Conservation (phyloP, 2,113 vertebrate genomes). For the Irena cyanogastra region DNA sequence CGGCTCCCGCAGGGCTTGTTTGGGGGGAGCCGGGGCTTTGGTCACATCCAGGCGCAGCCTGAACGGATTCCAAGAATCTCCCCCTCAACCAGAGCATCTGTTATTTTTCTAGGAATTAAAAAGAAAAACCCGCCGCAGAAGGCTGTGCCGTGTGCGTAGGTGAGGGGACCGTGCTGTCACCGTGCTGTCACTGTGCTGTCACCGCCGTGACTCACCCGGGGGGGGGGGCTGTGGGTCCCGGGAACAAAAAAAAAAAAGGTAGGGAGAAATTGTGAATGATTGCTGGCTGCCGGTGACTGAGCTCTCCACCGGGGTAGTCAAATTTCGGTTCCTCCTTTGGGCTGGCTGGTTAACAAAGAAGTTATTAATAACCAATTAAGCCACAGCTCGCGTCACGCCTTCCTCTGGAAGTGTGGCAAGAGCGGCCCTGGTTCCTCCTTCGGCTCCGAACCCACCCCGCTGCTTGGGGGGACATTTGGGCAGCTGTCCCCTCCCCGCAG, state of each 20-base stretch:
- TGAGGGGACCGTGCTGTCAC: not conserved
- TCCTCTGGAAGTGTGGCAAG: slow-evolving; percentile 16
- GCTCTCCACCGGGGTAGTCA: not conserved
- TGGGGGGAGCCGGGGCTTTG: not conserved
- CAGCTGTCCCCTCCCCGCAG: rapidly evolving
- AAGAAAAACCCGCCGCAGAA: not conserved
- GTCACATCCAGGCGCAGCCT: not conserved
- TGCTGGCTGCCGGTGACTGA: not conserved
- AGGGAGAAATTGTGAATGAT: not conserved
- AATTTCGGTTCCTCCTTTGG: not conserved
- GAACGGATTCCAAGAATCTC: not conserved
- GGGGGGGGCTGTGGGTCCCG: not conserved
- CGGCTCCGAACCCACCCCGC: not conserved
- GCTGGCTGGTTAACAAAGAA: slow-evolving; percentile 18
- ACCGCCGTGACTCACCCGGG: not conserved
- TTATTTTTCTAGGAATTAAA: slow-evolving; percentile 27
- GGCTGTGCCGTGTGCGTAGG: not conserved
- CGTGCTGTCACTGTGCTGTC: not conserved
- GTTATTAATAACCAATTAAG: slow-evolving; percentile 44
- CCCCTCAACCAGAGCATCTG: slow-evolving; percentile 29
- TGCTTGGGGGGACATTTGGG: not conserved
- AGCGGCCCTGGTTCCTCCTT: not conserved
- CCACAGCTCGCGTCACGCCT: not conserved
- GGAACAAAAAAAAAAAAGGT: not conserved
- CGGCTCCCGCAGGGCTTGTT: rapidly evolving